Conservation (phyloP, 2,797 vertebrate species). For the Phrynocephalus forsythii region DNA sequence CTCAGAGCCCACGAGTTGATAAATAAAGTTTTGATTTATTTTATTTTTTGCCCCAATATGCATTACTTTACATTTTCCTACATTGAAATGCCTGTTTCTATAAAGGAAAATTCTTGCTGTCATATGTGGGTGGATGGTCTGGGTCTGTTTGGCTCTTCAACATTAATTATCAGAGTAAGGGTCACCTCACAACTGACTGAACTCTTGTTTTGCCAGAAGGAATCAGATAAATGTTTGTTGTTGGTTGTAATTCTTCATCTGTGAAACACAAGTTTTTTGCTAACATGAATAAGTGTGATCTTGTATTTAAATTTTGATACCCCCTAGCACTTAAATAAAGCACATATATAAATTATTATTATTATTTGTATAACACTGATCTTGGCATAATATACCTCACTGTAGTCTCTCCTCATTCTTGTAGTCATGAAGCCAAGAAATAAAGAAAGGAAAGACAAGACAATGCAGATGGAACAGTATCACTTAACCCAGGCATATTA, state of each 20-base stretch:
- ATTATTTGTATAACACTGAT: neutral
- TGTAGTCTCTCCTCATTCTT: conserved; percentile 1
- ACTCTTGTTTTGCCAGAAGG: neutral
- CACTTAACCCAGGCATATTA: conserved; percentile 20
- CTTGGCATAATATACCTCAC: neutral
- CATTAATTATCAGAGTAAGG: neutral
- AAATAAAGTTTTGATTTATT: too few species aligned
- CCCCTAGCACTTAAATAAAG: neutral
- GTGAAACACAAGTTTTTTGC: neutral
- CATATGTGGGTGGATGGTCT: too few species aligned
- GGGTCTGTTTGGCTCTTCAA: neutral
- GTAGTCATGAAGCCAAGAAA: neutral
- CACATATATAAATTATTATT: neutral
- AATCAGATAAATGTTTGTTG: neutral
- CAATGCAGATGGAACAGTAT: neutral
- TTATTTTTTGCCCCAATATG: too few species aligned
- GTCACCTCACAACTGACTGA: neutral
- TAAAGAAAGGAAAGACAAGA: too few species aligned
- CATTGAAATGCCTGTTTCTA: neutral
- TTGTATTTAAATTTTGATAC: neutral
- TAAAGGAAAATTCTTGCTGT: too few species aligned
- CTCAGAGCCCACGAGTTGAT: too few species aligned
- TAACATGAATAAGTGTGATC: neutral
- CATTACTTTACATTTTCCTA: too few species aligned
- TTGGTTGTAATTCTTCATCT: neutral